phyloP scores from a whole-genome alignment of 2,113 vertebrate genomes.

The Salminus brasiliensis region DNA sequence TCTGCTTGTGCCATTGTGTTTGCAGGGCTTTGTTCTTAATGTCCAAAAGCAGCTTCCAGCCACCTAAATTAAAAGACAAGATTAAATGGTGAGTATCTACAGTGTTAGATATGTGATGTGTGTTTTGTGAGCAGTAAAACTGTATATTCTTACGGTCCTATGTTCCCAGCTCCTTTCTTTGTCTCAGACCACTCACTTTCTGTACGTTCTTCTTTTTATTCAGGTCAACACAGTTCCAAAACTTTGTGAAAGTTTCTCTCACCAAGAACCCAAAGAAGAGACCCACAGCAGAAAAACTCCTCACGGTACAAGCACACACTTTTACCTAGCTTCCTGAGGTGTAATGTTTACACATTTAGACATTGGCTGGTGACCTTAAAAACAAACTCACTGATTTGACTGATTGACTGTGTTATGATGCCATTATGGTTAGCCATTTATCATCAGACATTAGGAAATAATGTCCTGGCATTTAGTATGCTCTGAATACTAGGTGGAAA shows the following conservation, averaged over 20 bases:
- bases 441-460: neutral
- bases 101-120: neutral
- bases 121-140: neutral
- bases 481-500: no score
- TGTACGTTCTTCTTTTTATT: neutral
- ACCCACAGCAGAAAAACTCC: slow-evolving; percentile 93
- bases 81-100: slow-evolving; percentile 92
- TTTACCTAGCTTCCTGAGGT: neutral
- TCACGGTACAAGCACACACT: slow-evolving; percentile 79
- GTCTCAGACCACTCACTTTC: neutral
- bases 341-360: neutral
- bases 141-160: neutral
- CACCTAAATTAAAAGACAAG: slow-evolving; percentile 98
- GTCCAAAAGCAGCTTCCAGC: slow-evolving; percentile 97
- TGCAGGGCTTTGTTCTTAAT: slow-evolving; percentile 94
- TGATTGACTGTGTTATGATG: neutral
- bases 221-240: slow-evolving; percentile 93
- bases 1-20: slow-evolving; percentile 1
- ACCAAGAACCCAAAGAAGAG: slow-evolving; percentile 98
- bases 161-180: neutral
- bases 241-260: slow-evolving; percentile 94
- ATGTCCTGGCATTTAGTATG: no score
- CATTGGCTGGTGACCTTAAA: no score
- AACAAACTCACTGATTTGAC: no score
- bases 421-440: neutral